Evolutionary conservation across 1,140 invertebrate species (phyloP).

Genomic region (Hyles euphorbiae): DNA sequence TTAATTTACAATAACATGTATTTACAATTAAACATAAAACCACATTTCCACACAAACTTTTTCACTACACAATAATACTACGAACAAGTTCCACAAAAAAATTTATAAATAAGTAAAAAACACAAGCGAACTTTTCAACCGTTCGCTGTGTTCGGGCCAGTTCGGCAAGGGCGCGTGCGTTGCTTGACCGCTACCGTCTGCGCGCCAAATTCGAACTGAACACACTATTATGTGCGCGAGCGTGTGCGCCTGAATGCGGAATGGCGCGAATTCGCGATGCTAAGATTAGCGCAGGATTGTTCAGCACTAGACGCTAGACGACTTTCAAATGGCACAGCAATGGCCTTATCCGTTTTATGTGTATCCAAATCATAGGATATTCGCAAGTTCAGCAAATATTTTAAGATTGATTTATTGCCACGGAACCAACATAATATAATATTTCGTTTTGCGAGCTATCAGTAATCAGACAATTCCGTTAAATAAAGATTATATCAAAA

Average conservation of each 20-base stretch:
- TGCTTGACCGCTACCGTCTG: slow-evolving; percentile 48
- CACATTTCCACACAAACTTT: too few relatives aligned
- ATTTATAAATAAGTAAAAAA: slow-evolving; percentile 59
- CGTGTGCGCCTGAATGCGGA: slow-evolving; percentile 21
- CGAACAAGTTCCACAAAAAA: slow-evolving; percentile 31
- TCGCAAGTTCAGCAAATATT: slow-evolving; percentile 11
- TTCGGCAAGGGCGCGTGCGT: slow-evolving; percentile 32
- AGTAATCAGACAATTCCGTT: too few relatives aligned
- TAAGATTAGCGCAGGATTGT: slow-evolving; percentile 8
- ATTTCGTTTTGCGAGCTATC: too few relatives aligned
- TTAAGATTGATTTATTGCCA: too few relatives aligned
- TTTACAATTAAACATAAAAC: background rate
- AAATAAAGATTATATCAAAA: too few relatives aligned
- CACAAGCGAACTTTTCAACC: slow-evolving; percentile 48
- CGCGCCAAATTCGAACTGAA: slow-evolving; percentile 68
- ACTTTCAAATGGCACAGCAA: slow-evolving; percentile 19
- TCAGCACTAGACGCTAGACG: slow-evolving; percentile 13
- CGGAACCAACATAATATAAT: too few relatives aligned
- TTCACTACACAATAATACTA: too few relatives aligned
- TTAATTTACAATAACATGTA: background rate
- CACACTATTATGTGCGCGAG: background rate
- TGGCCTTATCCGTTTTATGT: slow-evolving; percentile 13
- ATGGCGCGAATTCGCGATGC: slow-evolving; percentile 4
- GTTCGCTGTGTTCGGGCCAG: slow-evolving; percentile 16
- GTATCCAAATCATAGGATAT: slow-evolving; percentile 9